Conservation (phyloP, 2,113 vertebrate species). For the Lepus timidus region DNA sequence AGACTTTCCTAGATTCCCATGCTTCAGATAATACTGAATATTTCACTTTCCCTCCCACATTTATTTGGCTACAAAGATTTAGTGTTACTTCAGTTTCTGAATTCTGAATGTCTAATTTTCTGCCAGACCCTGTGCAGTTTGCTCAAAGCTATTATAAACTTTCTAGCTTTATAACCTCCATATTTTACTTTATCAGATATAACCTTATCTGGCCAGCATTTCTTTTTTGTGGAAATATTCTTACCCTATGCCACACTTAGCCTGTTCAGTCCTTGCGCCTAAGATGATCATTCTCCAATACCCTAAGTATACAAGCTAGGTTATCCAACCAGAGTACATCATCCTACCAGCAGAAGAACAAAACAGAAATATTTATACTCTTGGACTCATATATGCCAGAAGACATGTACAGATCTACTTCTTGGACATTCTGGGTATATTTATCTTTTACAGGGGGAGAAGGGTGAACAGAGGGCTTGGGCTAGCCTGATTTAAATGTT, state of each 20-base stretch:
- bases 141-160: constrained; percentile 41
- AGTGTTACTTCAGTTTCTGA: constrained; percentile 2
- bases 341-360: neutral
- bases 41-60: neutral
- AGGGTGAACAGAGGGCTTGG: no score
- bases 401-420: neutral
- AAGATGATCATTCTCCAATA: neutral
- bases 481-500: neutral
- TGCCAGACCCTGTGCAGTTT: neutral
- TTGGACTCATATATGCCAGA: neutral
- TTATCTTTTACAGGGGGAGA: neutral
- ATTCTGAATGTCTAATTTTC: neutral
- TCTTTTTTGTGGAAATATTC: neutral
- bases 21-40: neutral
- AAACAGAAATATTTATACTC: neutral
- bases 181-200: constrained; percentile 28
- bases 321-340: neutral
- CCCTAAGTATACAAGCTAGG: neutral
- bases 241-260: neutral
- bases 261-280: neutral
- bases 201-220: neutral
- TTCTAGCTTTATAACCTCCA: neutral
- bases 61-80: neutral
- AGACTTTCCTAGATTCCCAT: constrained; percentile 23
- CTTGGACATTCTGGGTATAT: neutral